Evolutionary conservation across 1,140 invertebrate genomes (phyloP).

Genomic region (Pseudoatta argentina): DNA sequence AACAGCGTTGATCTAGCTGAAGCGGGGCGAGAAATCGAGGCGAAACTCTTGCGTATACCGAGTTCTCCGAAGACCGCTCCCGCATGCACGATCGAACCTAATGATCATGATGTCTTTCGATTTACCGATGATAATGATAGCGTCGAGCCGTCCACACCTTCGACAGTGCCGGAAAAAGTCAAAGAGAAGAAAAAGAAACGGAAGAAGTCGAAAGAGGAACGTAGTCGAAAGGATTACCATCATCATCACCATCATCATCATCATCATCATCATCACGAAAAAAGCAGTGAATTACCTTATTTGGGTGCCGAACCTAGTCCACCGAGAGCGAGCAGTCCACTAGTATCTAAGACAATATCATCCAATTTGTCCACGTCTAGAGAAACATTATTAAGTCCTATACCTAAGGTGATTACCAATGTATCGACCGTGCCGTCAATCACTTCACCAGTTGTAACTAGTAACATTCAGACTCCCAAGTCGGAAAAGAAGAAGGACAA

Average conservation of each 20-base stretch:
- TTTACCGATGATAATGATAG: slow-evolving; percentile 89
- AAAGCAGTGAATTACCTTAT: slow-evolving; percentile 81
- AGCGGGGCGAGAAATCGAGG: slow-evolving; percentile 92
- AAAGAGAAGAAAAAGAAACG: slow-evolving; percentile 94
- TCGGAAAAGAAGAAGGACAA: slow-evolving; percentile 88
- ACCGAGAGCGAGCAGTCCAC: slow-evolving; percentile 83
- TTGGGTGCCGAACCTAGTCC: slow-evolving; percentile 82
- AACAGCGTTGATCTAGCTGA: slow-evolving; percentile 93
- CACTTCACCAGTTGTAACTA: slow-evolving; percentile 82
- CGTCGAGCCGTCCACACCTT: slow-evolving; percentile 82
- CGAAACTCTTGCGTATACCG: slow-evolving; percentile 89
- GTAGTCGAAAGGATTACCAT: slow-evolving; percentile 89
- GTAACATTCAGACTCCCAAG: slow-evolving; percentile 76
- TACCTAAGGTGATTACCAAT: slow-evolving; percentile 85
- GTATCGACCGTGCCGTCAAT: slow-evolving; percentile 77
- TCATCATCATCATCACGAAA: slow-evolving; percentile 86
- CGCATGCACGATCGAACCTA: slow-evolving; percentile 80
- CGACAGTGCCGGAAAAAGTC: slow-evolving; percentile 85
- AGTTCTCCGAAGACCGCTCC: slow-evolving; percentile 79
- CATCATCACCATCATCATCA: slow-evolving; percentile 89
- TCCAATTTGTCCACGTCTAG: slow-evolving; percentile 83
- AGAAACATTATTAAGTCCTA: slow-evolving; percentile 87
- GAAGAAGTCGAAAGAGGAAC: slow-evolving; percentile 93
- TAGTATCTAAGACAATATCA: slow-evolving; percentile 81
- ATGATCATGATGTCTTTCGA: slow-evolving; percentile 87